These are phyloP conservation scores for Clepsis dumicolana DNA, from an alignment of 2,888 invertebrate species.

Conservation along the genomic window DNA sequence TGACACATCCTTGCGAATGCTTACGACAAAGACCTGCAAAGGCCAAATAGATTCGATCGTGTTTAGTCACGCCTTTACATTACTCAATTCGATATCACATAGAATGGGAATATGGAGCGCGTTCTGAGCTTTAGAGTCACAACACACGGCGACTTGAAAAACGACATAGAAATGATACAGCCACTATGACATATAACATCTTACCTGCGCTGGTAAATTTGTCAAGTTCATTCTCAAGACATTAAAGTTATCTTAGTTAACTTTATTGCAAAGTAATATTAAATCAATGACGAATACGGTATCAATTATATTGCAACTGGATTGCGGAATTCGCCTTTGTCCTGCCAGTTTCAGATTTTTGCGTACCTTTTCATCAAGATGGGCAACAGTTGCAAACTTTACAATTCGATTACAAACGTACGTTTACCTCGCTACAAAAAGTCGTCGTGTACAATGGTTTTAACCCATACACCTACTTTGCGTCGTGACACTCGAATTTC, in stretches of 20 bases:
- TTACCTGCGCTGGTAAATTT: too few species aligned
- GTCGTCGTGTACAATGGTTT: neutral
- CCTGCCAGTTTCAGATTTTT: too few species aligned
- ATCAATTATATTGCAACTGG: too few species aligned
- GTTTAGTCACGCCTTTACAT: constrained; percentile 35
- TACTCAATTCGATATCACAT: constrained; percentile 37
- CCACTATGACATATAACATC: too few species aligned
- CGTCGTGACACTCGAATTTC: constrained; percentile 42
- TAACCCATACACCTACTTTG: constrained; percentile 11
- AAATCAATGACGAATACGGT: too few species aligned
- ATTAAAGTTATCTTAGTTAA: too few species aligned
- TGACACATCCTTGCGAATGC: constrained; percentile 28
- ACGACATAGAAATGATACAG: neutral
- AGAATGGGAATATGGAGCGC: constrained; percentile 26
- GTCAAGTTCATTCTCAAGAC: too few species aligned
- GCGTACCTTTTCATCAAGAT: too few species aligned
- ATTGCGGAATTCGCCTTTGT: too few species aligned
- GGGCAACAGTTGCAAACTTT: too few species aligned
- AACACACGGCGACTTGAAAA: neutral
- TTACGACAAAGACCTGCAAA: constrained; percentile 30
- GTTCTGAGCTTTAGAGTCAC: constrained; percentile 2
- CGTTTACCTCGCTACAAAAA: neutral
- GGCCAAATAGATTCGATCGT: constrained; percentile 36
- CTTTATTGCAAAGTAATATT: too few species aligned
- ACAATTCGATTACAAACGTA: too few species aligned